phyloP scores from a whole-genome alignment of 2,113 vertebrate genomes.

The Hippolais icterina region DNA sequence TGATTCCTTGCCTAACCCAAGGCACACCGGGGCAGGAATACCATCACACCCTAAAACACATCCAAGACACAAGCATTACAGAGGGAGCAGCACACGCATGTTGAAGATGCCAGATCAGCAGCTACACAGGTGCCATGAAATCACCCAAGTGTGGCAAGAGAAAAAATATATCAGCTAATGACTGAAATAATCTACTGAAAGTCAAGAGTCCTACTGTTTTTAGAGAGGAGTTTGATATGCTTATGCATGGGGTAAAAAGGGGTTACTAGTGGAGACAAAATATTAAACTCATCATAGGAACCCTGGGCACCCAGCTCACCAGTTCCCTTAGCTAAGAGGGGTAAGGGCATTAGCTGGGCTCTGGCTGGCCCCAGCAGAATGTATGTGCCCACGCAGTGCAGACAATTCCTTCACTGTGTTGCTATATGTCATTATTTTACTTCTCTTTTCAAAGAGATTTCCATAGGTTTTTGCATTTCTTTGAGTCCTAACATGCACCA shows the following conservation, averaged over 20 bases:
- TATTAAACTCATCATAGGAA: neutral
- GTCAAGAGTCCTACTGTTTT: neutral
- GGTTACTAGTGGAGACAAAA: neutral
- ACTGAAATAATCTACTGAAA: neutral
- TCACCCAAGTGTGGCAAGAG: fast-evolving
- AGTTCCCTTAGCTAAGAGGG: neutral
- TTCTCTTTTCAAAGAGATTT: neutral
- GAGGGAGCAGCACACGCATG: fast-evolving
- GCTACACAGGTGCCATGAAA: neutral
- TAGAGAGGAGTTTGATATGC: neutral
- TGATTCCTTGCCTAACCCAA: neutral
- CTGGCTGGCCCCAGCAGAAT: neutral
- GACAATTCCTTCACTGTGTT: neutral
- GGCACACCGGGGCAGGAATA: neutral
- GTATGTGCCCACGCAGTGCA: fast-evolving
- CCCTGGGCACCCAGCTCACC: neutral
- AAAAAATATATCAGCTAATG: neutral
- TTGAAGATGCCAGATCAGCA: neutral
- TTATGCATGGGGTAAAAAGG: neutral
- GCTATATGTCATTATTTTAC: neutral
- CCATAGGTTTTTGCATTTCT: neutral
- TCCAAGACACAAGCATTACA: neutral
- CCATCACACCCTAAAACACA: neutral
- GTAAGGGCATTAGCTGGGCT: neutral
- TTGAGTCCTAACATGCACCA: neutral